Evolutionary conservation across 2,888 invertebrate genomes (phyloP).

Genomic region (Aleiodes alternator): DNA sequence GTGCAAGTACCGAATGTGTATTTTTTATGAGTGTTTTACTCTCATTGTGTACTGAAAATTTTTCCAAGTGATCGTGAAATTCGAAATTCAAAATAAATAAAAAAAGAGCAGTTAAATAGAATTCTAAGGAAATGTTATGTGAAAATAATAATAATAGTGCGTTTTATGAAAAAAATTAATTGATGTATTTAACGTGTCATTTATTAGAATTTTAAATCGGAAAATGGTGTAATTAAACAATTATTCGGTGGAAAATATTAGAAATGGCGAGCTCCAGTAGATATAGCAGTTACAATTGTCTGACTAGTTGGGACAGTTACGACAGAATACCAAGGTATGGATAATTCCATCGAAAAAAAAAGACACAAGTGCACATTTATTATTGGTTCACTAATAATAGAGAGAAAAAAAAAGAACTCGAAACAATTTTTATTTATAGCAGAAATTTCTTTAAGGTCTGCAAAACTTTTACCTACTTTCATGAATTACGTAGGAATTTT

Average conservation of each 20-base stretch:
- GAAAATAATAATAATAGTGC: no score
- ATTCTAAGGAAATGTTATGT: neutral
- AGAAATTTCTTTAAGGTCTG: no score
- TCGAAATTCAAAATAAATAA: neutral
- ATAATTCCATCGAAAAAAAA: no score
- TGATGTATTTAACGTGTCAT: neutral
- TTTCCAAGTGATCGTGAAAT: constrained; percentile 1
- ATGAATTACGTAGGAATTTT: no score
- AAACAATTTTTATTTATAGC: neutral
- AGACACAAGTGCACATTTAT: neutral
- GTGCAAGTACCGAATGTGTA: constrained; percentile 48
- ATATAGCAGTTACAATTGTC: constrained; percentile 92
- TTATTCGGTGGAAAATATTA: constrained; percentile 56
- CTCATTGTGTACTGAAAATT: neutral
- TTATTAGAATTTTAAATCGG: neutral
- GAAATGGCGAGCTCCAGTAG: constrained; percentile 84
- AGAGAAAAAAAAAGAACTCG: neutral
- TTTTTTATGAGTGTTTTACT: constrained; percentile 56
- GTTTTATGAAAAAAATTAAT: neutral
- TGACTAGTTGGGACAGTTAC: constrained; percentile 94
- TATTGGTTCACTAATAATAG: constrained; percentile 1
- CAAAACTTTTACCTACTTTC: no score
- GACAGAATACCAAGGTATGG: constrained; percentile 91
- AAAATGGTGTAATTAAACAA: constrained; percentile 45
- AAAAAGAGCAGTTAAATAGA: neutral